A percentile compares a stretch with the other conserved stretches of the same genome.
Evolutionary conservation across 2,797 vertebrate species (phyloP).

Genomic region (Hirundo rustica): DNA sequence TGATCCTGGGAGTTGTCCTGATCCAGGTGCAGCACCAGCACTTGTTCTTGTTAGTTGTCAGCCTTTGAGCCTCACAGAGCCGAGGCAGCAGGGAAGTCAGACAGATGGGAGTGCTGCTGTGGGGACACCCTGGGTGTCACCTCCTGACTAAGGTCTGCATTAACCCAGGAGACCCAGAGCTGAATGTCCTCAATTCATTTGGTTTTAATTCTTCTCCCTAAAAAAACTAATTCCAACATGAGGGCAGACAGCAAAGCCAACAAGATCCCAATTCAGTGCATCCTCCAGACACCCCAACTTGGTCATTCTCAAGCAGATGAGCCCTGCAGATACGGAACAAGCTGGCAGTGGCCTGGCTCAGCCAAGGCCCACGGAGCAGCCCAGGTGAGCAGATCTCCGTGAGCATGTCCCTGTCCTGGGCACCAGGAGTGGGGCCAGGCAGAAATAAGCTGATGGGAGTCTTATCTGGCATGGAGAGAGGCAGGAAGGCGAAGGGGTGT

Average conservation of each 20-base stretch:
- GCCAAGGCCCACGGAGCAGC: neutral
- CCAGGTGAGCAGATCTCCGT: fast-evolving
- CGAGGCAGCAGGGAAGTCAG: neutral
- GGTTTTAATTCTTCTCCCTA: neutral
- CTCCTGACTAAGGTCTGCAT: neutral
- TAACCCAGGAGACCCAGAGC: neutral
- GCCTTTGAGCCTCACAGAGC: neutral
- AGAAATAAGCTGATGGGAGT: neutral
- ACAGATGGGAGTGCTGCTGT: neutral
- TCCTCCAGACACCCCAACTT: neutral
- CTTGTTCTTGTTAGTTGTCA: neutral
- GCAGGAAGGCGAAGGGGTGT: neutral
- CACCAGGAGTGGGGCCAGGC: neutral
- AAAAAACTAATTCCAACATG: neutral
- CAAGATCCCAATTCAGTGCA: neutral
- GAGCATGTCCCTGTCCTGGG: neutral
- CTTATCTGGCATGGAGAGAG: neutral
- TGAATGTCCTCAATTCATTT: neutral
- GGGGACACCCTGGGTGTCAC: neutral
- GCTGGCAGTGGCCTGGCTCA: neutral
- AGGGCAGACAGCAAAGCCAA: neutral
- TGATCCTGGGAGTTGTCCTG: fast-evolving
- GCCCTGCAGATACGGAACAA: neutral
- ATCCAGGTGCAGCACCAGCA: neutral
- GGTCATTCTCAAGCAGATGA: fast-evolving